These are phyloP conservation scores for Mellilla xanthometata DNA, from an alignment of 2,888 invertebrate species.

Conservation along the genomic window DNA sequence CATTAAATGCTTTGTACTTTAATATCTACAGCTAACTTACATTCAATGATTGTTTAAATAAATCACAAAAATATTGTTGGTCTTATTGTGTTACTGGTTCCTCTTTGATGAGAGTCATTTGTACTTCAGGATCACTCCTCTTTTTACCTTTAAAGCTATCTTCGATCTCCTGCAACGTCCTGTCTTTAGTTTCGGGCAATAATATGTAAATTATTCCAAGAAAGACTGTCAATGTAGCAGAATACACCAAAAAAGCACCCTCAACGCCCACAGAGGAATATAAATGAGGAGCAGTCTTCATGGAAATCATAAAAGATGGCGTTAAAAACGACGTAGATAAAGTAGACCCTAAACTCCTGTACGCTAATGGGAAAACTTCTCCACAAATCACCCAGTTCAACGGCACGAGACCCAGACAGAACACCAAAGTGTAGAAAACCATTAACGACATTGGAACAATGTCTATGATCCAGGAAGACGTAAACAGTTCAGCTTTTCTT, in stretches of 20 bases:
- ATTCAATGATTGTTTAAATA: slow-evolving; percentile 2
- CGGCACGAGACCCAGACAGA: slow-evolving; percentile 71
- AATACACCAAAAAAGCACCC: slow-evolving; percentile 72
- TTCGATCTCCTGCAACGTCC: slow-evolving; percentile 73
- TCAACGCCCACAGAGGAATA: slow-evolving; percentile 71
- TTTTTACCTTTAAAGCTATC: slow-evolving; percentile 69
- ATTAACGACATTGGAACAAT: slow-evolving; percentile 65
- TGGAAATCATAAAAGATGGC: slow-evolving; percentile 69
- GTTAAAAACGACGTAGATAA: slow-evolving; percentile 72
- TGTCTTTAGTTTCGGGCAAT: slow-evolving; percentile 73
- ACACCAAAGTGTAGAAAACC: slow-evolving; percentile 66
- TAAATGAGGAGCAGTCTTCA: slow-evolving; percentile 76
- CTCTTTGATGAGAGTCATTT: slow-evolving; percentile 56
- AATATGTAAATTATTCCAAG: slow-evolving; percentile 60
- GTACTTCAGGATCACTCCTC: slow-evolving; percentile 56
- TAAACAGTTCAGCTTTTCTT: slow-evolving; percentile 55
- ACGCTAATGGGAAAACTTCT: slow-evolving; percentile 73
- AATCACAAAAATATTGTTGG: slow-evolving; percentile 1
- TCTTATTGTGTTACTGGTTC: slow-evolving; percentile 4
- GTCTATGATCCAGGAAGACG: slow-evolving; percentile 56
- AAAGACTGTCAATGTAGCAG: slow-evolving; percentile 60
- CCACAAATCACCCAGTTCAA: slow-evolving; percentile 77
- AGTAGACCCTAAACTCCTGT: slow-evolving; percentile 72
- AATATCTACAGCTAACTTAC: no score
- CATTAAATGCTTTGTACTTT: slow-evolving; percentile 12